Conservation (phyloP, 2,113 vertebrate species). For the Ameiurus melas region DNA sequence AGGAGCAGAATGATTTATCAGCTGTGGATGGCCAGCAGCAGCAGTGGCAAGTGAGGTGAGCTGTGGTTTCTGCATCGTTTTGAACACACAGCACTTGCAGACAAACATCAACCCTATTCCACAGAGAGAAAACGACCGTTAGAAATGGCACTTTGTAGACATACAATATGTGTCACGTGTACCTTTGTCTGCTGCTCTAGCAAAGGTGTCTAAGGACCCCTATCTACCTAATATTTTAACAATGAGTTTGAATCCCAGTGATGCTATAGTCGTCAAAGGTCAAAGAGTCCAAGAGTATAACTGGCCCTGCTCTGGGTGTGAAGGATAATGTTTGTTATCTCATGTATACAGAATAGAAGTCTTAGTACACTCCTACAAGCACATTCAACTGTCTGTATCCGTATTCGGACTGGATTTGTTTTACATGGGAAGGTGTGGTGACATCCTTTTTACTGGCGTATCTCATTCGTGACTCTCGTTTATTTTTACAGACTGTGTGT, state of each 20-base stretch:
- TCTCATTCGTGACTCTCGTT: background rate
- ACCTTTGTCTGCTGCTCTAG: conserved; percentile 11
- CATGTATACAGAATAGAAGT: background rate
- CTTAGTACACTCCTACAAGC: background rate
- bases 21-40: conserved; percentile 67
- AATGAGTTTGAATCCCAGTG: background rate
- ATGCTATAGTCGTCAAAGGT: background rate
- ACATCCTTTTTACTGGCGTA: background rate
- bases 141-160: background rate
- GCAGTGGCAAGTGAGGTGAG: conserved; percentile 52
- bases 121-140: background rate
- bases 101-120: background rate
- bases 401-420: background rate
- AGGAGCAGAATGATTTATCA: conserved; percentile 74
- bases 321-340: background rate
- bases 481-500: background rate
- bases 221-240: background rate
- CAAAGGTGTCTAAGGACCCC: background rate
- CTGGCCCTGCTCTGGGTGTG: background rate
- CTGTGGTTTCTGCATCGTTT: conserved; percentile 39
- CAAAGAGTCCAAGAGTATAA: background rate
- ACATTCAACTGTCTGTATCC: background rate
- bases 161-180: background rate
- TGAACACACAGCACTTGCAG: conserved; percentile 18
- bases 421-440: background rate